phyloP scores from a whole-genome alignment of 2,113 vertebrate species.

The Mesoclemmys tuberculata region DNA sequence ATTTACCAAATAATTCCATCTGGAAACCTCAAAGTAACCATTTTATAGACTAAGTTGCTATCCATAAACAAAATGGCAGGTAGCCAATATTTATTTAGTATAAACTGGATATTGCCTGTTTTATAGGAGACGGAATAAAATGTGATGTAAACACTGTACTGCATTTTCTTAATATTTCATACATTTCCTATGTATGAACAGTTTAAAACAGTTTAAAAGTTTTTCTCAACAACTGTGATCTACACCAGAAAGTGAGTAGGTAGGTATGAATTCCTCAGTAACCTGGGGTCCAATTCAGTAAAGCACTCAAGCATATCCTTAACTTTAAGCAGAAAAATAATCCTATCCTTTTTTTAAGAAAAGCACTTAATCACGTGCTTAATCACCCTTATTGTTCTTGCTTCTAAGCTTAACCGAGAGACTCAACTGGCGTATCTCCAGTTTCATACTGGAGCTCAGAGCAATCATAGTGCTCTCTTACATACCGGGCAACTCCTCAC shows the following conservation, averaged over 20 bases:
- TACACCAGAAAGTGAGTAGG: not conserved
- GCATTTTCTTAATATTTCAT: not conserved
- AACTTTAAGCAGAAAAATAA: too few relatives aligned
- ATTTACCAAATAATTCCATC: constrained; percentile 62
- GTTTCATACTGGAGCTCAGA: too few relatives aligned
- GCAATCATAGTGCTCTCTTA: too few relatives aligned
- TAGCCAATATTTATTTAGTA: not conserved
- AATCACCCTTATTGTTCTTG: too few relatives aligned
- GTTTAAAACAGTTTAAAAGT: rapidly evolving
- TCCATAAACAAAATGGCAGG: constrained; percentile 25
- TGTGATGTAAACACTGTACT: not conserved
- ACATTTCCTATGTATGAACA: not conserved
- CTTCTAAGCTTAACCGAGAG: too few relatives aligned
- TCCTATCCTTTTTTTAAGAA: too few relatives aligned
- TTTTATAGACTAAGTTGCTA: constrained; percentile 36
- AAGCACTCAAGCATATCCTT: too few relatives aligned
- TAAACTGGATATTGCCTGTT: constrained; percentile 27
- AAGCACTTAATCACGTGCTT: too few relatives aligned
- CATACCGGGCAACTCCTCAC: too few relatives aligned
- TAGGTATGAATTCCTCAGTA: too few relatives aligned
- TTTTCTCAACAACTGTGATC: rapidly evolving
- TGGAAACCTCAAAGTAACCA: constrained; percentile 56
- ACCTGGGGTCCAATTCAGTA: too few relatives aligned
- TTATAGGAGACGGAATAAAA: not conserved
- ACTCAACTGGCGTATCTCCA: too few relatives aligned